Evolutionary conservation across 2,888 invertebrate species (phyloP).

Genomic region (Neoascia interrupta): DNA sequence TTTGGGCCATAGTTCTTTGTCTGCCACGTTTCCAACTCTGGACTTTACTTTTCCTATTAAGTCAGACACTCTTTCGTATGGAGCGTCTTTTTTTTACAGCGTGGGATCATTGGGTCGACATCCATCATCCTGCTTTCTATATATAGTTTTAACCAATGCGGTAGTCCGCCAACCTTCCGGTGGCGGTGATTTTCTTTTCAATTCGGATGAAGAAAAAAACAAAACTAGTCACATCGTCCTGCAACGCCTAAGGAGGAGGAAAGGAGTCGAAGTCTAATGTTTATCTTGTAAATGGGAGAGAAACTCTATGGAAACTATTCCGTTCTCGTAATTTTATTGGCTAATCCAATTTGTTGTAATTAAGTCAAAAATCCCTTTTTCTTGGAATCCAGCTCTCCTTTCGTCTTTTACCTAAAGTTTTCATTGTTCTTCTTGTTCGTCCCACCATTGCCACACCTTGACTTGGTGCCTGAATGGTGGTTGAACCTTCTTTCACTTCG

Average conservation of each 20-base stretch:
- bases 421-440: slow-evolving; percentile 21
- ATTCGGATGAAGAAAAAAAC: slow-evolving; percentile 13
- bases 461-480: slow-evolving; percentile 22
- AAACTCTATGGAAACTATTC: slow-evolving; percentile 68
- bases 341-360: slow-evolving; percentile 70
- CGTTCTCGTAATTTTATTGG: slow-evolving; percentile 69
- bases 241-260: slow-evolving; percentile 22
- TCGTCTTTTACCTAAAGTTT: slow-evolving; percentile 36
- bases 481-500: slow-evolving; percentile 15
- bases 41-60: slow-evolving; percentile 67
- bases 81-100: not conserved
- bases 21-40: slow-evolving; percentile 47
- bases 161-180: slow-evolving; percentile 10
- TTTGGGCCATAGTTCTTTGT: slow-evolving; percentile 33
- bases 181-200: slow-evolving; percentile 61
- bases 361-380: slow-evolving; percentile 69
- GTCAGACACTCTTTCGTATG: slow-evolving; percentile 62
- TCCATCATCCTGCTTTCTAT: slow-evolving; percentile 59
- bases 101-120: slow-evolving; percentile 59
- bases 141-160: slow-evolving; percentile 51
- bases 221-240: slow-evolving; percentile 29
- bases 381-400: slow-evolving; percentile 41
- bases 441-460: slow-evolving; percentile 8
- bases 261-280: slow-evolving; percentile 63
- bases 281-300: slow-evolving; percentile 67